These are phyloP conservation scores for Phymorhynchus buccinoides DNA, from an alignment of 1,140 invertebrate species.

Conservation along the genomic window DNA sequence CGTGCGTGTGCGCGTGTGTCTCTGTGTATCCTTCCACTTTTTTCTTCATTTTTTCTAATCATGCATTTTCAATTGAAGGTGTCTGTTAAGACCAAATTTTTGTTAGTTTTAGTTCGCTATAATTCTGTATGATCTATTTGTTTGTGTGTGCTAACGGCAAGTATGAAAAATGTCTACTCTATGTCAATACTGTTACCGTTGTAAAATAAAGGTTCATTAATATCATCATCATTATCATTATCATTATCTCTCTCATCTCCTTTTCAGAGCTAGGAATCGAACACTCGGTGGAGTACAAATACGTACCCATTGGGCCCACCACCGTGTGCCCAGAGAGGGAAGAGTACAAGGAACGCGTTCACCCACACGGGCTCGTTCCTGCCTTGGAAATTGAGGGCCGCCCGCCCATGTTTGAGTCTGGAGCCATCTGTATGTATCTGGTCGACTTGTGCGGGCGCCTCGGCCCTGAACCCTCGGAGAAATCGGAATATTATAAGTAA, in stretches of 20 bases:
- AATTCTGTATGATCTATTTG: too few relatives aligned
- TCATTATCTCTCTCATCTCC: neutral
- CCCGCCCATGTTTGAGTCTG: conserved; percentile 56
- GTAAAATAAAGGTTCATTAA: too few relatives aligned
- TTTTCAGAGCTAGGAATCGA: conserved; percentile 48
- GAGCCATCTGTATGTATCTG: conserved; percentile 61
- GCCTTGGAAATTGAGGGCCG: conserved; percentile 52
- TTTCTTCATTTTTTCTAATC: neutral
- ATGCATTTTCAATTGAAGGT: too few relatives aligned
- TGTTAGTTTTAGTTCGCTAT: too few relatives aligned
- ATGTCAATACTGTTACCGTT: too few relatives aligned
- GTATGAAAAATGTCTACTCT: too few relatives aligned
- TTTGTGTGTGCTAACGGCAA: too few relatives aligned
- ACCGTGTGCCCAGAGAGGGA: conserved; percentile 31
- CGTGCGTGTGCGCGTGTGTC: neutral
- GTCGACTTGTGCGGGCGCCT: conserved; percentile 56
- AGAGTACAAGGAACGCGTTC: conserved; percentile 45
- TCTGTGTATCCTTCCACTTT: neutral
- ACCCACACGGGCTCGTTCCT: conserved; percentile 57
- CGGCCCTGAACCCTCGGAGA: conserved; percentile 47
- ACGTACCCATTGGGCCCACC: conserved; percentile 33
- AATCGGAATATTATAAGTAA: conserved; percentile 57
- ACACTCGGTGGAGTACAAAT: conserved; percentile 41
- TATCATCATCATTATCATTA: neutral
- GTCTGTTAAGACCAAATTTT: too few relatives aligned